Evolutionary conservation across 2,888 invertebrate species (phyloP), one percentile per base, ranked within the genome.

Genomic region (Altica lythri): DNA sequence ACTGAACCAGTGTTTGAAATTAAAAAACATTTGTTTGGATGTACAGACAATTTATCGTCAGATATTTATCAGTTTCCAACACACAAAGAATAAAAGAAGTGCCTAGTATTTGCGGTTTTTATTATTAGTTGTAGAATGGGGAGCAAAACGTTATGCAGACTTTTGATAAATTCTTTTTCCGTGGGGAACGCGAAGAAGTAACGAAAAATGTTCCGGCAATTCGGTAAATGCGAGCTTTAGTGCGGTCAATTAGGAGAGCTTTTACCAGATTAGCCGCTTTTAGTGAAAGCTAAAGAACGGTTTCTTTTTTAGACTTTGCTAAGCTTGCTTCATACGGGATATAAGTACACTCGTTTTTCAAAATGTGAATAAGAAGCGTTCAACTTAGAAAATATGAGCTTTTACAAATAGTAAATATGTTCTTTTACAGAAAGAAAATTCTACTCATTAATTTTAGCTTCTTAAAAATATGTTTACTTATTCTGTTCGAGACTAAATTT

Each of bases 1-100:
- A 2, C 6, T 12, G 9, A 13, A 22, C 25, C 22, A 13, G 40
- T 40, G 18, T 22, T 55, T 45, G 57, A 60, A 53, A 60, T 60
- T 60, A 57, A 60, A 60, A 55, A 49, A 40, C 60, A 60, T 60
- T 60, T 55, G 54, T 60, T 52, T 50, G 42, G 35, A 53, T 44
- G 46, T 40, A 46, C 35, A 50, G 53, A 47, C 50, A 50, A 59
- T 51, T 55, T 53, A 59, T 59, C 25, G 47, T 38, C 17, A 29
- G 29, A 46, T 49, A 59, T 59, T 37, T 59, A 53, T 55, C 53
- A 59, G 53, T 44, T 55, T 48, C 51, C 18, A 27, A 34, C 44
- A 25, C n/a, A n/a, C 38, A 37, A 46, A 54, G 32, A 45, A 32
- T 44, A 57, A 43, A 52, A 51, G 16, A 37, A 42, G 32, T 34